Evolutionary conservation across 2,888 invertebrate genomes (phyloP).

Genomic region (Rhorus exstirpatorius): DNA sequence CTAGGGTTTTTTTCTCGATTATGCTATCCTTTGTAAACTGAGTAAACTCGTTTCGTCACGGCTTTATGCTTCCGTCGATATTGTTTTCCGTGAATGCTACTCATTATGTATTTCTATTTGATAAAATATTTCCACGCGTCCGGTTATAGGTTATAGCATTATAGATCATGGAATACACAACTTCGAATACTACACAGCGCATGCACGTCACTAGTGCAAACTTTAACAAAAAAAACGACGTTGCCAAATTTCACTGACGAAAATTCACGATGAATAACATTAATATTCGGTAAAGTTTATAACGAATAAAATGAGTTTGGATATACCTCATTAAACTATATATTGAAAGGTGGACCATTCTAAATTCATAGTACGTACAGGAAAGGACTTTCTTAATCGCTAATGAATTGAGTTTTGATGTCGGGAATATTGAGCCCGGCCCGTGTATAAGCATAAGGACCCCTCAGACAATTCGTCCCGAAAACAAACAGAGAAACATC

Average conservation of each 20-base stretch:
- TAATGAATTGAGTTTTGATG: too few species aligned
- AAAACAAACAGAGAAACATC: too few species aligned
- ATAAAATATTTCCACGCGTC: neutral
- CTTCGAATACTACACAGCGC: slow-evolving; percentile 14
- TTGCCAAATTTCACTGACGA: neutral
- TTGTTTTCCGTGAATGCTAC: neutral
- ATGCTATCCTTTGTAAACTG: slow-evolving; percentile 5
- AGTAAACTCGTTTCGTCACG: slow-evolving; percentile 24
- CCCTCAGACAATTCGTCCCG: too few species aligned
- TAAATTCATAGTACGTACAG: neutral
- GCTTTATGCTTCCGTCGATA: slow-evolving; percentile 22
- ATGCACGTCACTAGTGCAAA: slow-evolving; percentile 31
- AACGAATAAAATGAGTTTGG: slow-evolving; percentile 16
- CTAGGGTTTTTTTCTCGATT: slow-evolving; percentile 3
- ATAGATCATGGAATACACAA: slow-evolving; percentile 6
- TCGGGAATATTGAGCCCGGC: too few species aligned
- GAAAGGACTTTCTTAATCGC: neutral
- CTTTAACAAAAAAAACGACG: slow-evolving; percentile 11
- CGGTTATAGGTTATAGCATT: slow-evolving; percentile 9
- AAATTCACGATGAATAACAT: slow-evolving; percentile 2
- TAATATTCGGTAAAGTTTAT: slow-evolving; percentile 9
- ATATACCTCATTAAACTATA: too few species aligned
- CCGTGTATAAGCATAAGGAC: too few species aligned
- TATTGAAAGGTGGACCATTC: neutral
- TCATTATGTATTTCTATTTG: neutral